Conservation (phyloP, 2,888 invertebrate genomes). For the Mythimna loreyi region DNA sequence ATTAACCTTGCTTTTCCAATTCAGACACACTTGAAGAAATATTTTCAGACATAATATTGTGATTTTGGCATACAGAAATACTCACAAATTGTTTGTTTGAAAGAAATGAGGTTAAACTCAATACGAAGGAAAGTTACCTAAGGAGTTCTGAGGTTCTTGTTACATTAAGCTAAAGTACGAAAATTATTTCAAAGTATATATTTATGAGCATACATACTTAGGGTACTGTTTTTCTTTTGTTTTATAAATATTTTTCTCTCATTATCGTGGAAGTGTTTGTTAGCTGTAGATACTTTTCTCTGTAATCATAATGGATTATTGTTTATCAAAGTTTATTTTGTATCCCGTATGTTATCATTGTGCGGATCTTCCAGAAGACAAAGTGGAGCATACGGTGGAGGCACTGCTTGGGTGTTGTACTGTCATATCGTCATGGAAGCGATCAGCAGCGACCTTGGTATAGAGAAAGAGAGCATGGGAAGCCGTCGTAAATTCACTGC, state of each 20-base stretch:
- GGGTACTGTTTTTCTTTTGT: conserved; percentile 17
- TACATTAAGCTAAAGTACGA: conserved; percentile 10
- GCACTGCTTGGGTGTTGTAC: too few relatives aligned
- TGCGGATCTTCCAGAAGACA: too few relatives aligned
- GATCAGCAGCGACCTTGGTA: too few relatives aligned
- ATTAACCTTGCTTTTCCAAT: conserved; percentile 1
- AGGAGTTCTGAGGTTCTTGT: conserved; percentile 33
- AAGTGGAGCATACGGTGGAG: too few relatives aligned
- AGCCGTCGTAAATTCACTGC: too few relatives aligned
- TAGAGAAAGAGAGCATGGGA: too few relatives aligned
- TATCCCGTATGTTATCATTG: too few relatives aligned
- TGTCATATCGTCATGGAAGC: too few relatives aligned
- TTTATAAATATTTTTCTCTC: not conserved
- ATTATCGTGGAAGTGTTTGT: conserved; percentile 12
- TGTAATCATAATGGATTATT: not conserved
- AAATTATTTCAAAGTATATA: conserved; percentile 13
- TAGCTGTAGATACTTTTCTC: not conserved
- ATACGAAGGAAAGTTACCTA: conserved; percentile 33
- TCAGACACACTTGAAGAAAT: conserved; percentile 10
- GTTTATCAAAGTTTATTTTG: not conserved
- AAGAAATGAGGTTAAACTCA: conserved; percentile 43
- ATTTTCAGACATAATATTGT: conserved; percentile 15
- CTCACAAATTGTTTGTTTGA: conserved; percentile 39
- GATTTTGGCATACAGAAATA: conserved; percentile 19
- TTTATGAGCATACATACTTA: not conserved